Evolutionary conservation across 1,140 invertebrate genomes (phyloP), one percentile per base, ranked within the genome.

Genomic region (Heterodera carotae): DNA sequence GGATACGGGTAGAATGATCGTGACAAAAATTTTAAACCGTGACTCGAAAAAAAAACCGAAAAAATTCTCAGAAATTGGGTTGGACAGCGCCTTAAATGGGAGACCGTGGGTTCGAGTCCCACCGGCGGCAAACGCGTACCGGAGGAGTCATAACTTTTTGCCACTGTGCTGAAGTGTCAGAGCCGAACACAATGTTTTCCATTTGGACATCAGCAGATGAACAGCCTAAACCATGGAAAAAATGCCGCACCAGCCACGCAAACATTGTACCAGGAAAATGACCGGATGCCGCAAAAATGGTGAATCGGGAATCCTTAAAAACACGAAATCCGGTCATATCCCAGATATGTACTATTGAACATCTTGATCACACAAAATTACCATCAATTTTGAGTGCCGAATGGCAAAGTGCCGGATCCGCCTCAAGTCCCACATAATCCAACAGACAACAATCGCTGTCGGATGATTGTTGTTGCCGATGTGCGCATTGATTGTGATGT

Each of bases 351-450:
- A n/a, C n/a, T n/a, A n/a, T n/a, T n/a, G n/a, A n/a, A n/a, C n/a
- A n/a, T n/a, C n/a, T n/a, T n/a, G n/a, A n/a, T n/a, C n/a, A n/a
- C n/a, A n/a, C n/a, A n/a, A n/a, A 6, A 8, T 8, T 8, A 62
- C 60, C 60, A 18, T 62, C 60, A 62, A 62, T 66, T 66, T 66
- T 66, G 27, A 10, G 62, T 53, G 62, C 62, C 27, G 62, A 31
- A 66, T 66, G 62, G 62, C 62, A 66, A 66, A 66, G 33, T 27
- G 27, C 62, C 33, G 62, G 62, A 66, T 66, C 22, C 4, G 62
- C 62, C 62, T 66, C 62, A 66, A 66, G 25, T 7, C 62, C 62
- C 7, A 34, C 62, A 34, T 66, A 66, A 10, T 66, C 62, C 27
- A 66, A 10, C 25, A 3, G 27, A 66, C 12, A 3, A 1, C 27